Evolutionary conservation across 1,140 invertebrate genomes (phyloP), one percentile per base, ranked within the genome.

Genomic region (Pseudomyrmex flavicornis): DNA sequence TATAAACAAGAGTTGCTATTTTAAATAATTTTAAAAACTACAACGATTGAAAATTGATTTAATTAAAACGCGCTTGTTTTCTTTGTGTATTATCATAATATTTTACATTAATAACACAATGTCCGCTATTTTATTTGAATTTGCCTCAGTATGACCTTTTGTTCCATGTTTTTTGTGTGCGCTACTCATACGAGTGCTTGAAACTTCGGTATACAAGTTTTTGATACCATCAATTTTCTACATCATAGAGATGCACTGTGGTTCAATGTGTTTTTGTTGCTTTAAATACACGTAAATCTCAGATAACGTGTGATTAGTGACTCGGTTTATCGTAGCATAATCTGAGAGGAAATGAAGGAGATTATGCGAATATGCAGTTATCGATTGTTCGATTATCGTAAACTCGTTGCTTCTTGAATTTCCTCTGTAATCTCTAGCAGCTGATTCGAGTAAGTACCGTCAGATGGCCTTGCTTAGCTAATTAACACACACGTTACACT

Each of bases 351-450:
- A 22, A n/a, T 13, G n/a, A 4, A 1, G 20, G 20, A 62, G 13
- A 48, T 61, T 26, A 15, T 17, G 20, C n/a, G 35, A 59, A 56
- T 13, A n/a, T 46, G 44, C 72, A 74, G 15, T 7, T 13, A 46
- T 75, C 48, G 73, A 63, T 65, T 76, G 22, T 76, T 65, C 54
- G 61, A 76, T 76, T 54, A 65, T 76, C 61, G 61, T 52, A 76
- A 54, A 65, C 22, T 75, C 44, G 35, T 17, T 17, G 12, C 59
- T 75, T 75, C 22, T 50, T 22, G 13, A 50, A 75, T 15, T 61
- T 13, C 9, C 17, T 1, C 20, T 20, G 0, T 2, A 15, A 13
- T 17, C 17, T 50, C 17, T 26, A 4, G 13, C 12, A 10, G 15
- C 10, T 50, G 20, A 63, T 63, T 65, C 12, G 61, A 54, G 61